These are phyloP conservation scores for Nixonia krombeini DNA, from an alignment of 1,140 invertebrate genomes.

Conservation along the genomic window DNA sequence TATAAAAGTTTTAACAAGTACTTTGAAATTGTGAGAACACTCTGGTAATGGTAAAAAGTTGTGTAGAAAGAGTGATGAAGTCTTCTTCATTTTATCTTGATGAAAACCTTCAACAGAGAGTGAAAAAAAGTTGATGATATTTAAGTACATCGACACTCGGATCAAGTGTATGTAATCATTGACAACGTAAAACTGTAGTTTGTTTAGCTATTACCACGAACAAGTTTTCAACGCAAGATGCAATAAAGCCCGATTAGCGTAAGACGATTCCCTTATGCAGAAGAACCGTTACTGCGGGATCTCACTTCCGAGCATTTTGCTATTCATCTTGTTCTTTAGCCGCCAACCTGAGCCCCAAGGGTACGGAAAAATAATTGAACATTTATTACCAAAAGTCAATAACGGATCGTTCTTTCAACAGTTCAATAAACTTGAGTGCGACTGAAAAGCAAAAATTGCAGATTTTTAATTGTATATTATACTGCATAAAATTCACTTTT, in stretches of 20 bases:
- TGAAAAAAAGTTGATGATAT: too few species aligned
- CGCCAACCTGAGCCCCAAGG: neutral
- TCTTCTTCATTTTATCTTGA: too few species aligned
- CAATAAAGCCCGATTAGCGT: conserved; percentile 13
- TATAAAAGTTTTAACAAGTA: too few species aligned
- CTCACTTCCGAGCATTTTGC: conserved; percentile 8
- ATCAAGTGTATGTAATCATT: neutral
- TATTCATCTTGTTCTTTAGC: conserved; percentile 4
- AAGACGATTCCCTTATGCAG: conserved; percentile 12
- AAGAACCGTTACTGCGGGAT: conserved; percentile 8
- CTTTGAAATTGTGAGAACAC: too few species aligned
- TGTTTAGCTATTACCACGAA: conserved; percentile 12
- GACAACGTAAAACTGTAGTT: conserved; percentile 3
- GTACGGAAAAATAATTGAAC: neutral
- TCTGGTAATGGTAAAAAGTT: too few species aligned
- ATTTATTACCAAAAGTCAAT: neutral
- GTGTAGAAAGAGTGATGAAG: too few species aligned
- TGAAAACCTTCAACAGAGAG: too few species aligned
- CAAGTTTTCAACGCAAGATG: conserved; percentile 10
- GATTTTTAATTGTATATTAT: too few species aligned
- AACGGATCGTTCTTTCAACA: neutral
- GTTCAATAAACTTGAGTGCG: too few species aligned
- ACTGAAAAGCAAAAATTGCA: too few species aligned
- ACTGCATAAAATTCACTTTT: too few species aligned
- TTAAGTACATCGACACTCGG: too few species aligned